phyloP scores from a whole-genome alignment of 2,888 invertebrate genomes.

The Aspidiotus destructor region DNA sequence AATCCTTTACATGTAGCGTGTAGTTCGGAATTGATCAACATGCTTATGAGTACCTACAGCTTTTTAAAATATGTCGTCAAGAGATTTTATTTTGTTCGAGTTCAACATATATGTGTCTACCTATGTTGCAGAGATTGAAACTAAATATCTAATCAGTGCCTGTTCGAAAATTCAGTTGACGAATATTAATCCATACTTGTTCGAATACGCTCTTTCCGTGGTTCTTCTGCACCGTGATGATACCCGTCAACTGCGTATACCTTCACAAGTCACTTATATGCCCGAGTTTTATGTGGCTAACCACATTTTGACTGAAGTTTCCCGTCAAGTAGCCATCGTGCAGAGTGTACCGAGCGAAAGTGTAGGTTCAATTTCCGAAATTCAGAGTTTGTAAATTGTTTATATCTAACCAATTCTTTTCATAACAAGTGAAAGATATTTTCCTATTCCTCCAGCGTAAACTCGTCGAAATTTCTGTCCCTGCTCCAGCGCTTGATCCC shows the following conservation, averaged over 20 bases:
- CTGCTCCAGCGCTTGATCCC: conserved; percentile 61
- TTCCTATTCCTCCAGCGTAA: conserved; percentile 39
- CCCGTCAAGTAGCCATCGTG: conserved; percentile 58
- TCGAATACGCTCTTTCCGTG: conserved; percentile 68
- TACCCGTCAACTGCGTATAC: conserved; percentile 58
- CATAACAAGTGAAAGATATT: too few species aligned
- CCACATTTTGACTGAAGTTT: conserved; percentile 57
- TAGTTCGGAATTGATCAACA: conserved; percentile 58
- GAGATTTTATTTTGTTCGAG: neutral
- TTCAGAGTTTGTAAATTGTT: too few species aligned
- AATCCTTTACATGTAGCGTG: conserved; percentile 59
- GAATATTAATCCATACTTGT: conserved; percentile 66
- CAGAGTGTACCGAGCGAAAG: conserved; percentile 52
- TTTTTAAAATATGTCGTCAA: neutral
- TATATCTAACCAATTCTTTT: too few species aligned
- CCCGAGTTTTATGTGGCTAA: conserved; percentile 70
- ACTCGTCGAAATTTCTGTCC: conserved; percentile 58
- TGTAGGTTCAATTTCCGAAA: neutral
- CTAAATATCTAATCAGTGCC: neutral
- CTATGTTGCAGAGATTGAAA: neutral
- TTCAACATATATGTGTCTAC: neutral
- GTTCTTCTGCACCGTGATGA: conserved; percentile 64
- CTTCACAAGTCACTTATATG: conserved; percentile 65
- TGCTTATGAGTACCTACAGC: conserved; percentile 51
- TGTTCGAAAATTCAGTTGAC: conserved; percentile 1